Base-by-base conservation (phyloP, 2,113 vertebrate genomes). In the Typhlomys cinereus region DNA sequence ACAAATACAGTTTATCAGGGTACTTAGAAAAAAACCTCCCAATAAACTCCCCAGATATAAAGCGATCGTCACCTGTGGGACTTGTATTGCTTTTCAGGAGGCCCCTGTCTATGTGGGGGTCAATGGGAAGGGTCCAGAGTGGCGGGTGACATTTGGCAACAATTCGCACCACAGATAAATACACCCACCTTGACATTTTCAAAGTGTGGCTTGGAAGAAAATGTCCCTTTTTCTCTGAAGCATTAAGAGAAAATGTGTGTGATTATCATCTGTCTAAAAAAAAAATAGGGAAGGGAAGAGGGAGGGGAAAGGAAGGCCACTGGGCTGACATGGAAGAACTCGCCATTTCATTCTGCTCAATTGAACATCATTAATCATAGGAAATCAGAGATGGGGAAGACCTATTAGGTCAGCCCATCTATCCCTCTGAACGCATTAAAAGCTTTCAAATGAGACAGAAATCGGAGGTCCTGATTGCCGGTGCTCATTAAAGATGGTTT, bases 291-390 rank as follows among this genome's bases (percentile, higher is more conserved):
- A 62, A 74, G 90, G 79, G 69, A 96, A 94, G 84, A 91, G 93
- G 95, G 92, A 94, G 91, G 94, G 92, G 46, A 88, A 78, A 93
- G 92, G 48, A 94, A 93, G 89, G 80, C 88, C 91, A 94, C 81
- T 75, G 67, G 95, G 91, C 73, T 89, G 95, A 97, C 93, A 96
- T 85, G 0, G 79, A 96, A 93, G 93, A 96, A 95, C 96, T 97
- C 89, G 88, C 89, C 91, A 94, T 96, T 97, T 97, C 93, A 97
- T 97, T 97, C 96, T 96, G 97, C 95, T 95, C 97, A 97, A 97
- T 97, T 97, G 97, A 97, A 96, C 95, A 96, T 97, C 97, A 97
- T 96, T 97, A 97, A 96, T 97, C 96, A 96, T 94, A 96, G 95
- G 96, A 96, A 96, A 97, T 97, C 95, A 96, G 97, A 96, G 96